These are phyloP conservation scores for Heliconius hewitsoni DNA, from an alignment of 1,140 invertebrate species.

Conservation along the genomic window DNA sequence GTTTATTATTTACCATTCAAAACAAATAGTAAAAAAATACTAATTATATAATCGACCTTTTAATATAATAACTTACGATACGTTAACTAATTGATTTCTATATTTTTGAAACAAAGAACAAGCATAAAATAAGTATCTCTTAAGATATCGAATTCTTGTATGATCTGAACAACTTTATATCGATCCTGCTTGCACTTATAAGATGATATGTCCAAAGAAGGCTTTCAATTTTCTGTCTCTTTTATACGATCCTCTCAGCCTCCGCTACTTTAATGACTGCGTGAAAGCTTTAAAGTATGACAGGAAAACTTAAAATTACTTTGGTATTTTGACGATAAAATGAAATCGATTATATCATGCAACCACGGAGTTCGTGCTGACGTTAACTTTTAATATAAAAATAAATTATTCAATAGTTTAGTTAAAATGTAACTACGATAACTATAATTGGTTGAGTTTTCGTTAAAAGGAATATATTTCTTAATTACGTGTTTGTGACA, in stretches of 20 bases:
- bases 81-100: not conserved
- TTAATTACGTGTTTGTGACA: not conserved
- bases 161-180: slow-evolving; percentile 35
- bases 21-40: not conserved
- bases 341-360: slow-evolving; percentile 1
- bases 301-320: slow-evolving; percentile 23
- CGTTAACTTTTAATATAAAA: not conserved
- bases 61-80: not conserved
- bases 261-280: slow-evolving; percentile 23
- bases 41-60: not conserved
- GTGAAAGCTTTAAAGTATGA: slow-evolving; percentile 32
- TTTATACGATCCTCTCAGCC: slow-evolving; percentile 35
- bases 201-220: slow-evolving; percentile 19
- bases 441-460: not conserved
- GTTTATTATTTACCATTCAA: not conserved
- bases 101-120: slow-evolving; percentile 31
- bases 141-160: slow-evolving; percentile 30
- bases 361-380: not conserved
- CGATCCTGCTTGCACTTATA: slow-evolving; percentile 41
- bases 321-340: slow-evolving; percentile 14
- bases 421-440: not conserved
- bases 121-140: slow-evolving; percentile 20
- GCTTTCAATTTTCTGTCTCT: slow-evolving; percentile 36
- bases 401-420: not conserved
- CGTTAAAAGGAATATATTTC: not conserved